These are phyloP conservation scores for Myotis myotis DNA, from an alignment of 2,797 vertebrate species.

Conservation along the genomic window DNA sequence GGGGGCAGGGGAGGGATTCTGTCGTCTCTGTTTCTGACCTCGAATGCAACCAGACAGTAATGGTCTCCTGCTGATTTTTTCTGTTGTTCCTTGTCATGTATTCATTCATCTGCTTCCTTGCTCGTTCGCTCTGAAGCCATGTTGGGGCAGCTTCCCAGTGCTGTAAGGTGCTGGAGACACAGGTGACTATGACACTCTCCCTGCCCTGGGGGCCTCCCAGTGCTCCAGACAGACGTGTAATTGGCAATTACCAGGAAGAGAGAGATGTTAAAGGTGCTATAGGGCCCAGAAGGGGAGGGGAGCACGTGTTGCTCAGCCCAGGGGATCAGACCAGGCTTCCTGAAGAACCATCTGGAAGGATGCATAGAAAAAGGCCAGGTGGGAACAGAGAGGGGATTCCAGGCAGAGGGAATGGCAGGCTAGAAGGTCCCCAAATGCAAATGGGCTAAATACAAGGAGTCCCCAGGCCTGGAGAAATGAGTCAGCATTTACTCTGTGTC, in stretches of 20 bases:
- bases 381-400: neutral
- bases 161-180: accelerated
- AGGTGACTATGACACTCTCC: neutral
- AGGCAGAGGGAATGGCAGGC: neutral
- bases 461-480: neutral
- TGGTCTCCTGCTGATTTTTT: accelerated
- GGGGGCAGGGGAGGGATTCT: accelerated
- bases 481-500: neutral
- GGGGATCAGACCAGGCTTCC: neutral
- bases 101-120: neutral
- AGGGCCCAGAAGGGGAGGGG: neutral
- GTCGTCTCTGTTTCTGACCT: neutral
- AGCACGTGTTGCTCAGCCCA: neutral
- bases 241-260: constrained; percentile 50
- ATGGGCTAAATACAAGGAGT: neutral
- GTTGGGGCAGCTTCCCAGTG: neutral
- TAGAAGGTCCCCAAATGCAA: neutral
- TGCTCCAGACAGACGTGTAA: constrained; percentile 11
- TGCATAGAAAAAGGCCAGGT: neutral
- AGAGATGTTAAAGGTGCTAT: neutral
- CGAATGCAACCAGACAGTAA: accelerated
- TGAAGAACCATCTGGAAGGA: neutral
- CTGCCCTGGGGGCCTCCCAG: neutral
- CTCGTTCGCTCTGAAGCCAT: accelerated
- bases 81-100: neutral